These are phyloP conservation scores for Ptilorrhoa leucosticta DNA, from an alignment of 2,113 vertebrate genomes.

Conservation along the genomic window DNA sequence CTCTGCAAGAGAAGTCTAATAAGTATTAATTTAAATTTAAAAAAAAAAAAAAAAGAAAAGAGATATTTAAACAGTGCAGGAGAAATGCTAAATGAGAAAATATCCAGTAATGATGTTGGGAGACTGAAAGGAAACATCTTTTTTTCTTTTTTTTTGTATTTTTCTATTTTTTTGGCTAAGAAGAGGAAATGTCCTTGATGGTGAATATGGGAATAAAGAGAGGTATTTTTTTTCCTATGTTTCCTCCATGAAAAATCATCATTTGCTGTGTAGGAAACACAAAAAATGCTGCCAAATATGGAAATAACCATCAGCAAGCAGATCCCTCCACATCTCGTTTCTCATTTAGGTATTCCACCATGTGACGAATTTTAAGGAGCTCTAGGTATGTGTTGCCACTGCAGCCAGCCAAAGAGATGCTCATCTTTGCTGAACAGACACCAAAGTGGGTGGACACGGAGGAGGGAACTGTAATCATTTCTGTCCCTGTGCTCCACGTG, in stretches of 20 bases:
- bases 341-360: neutral
- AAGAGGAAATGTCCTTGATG: neutral
- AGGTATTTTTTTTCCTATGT: neutral
- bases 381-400: neutral
- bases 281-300: neutral
- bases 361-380: neutral
- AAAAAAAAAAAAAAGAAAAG: neutral
- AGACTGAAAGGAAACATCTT: neutral
- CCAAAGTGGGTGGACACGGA: neutral
- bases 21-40: neutral
- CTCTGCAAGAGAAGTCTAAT: neutral
- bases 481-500: fast-evolving
- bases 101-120: neutral
- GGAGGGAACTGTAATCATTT: neutral
- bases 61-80: neutral
- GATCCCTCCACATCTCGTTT: neutral
- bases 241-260: neutral
- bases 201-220: neutral
- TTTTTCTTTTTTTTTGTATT: neutral
- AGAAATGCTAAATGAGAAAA: neutral
- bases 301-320: neutral
- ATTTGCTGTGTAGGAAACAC: neutral
- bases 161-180: neutral
- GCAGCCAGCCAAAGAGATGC: neutral
- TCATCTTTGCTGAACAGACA: neutral